A percentile compares a stretch with the other conserved stretches of the same genome.
phyloP scores from a whole-genome alignment of 2,797 vertebrate genomes.

The Syndactyla subalaris region DNA sequence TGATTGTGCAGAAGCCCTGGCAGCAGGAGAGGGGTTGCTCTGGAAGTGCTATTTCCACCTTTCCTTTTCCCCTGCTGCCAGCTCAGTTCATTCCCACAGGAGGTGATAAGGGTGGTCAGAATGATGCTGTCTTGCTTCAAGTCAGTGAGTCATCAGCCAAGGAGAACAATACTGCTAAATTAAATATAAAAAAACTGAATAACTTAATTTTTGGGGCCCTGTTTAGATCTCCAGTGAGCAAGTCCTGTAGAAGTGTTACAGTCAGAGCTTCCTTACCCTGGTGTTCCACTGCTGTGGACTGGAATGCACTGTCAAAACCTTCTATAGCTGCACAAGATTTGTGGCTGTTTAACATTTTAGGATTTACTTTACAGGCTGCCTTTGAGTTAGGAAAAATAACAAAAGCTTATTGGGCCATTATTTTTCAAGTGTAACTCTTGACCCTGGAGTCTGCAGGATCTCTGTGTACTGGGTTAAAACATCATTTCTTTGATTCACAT shows the following conservation, averaged over 20 bases:
- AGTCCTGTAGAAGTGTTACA: neutral
- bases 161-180: neutral
- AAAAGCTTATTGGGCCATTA: neutral
- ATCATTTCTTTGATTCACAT: neutral
- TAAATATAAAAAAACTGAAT: neutral
- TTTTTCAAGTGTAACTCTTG: neutral
- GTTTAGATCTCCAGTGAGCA: neutral
- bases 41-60: fast-evolving
- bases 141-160: neutral
- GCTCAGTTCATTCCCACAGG: neutral
- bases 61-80: no score
- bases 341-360: neutral
- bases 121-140: neutral
- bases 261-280: neutral
- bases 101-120: neutral
- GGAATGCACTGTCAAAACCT: neutral
- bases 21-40: neutral
- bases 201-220: neutral
- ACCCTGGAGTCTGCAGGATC: neutral
- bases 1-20: neutral
- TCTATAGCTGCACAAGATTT: neutral
- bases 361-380: neutral
- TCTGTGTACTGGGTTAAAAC: neutral
- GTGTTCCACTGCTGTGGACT: neutral
- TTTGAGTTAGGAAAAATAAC: neutral